Percentiles rank a stretch among this genome's conserved stretches.
phyloP scores from a whole-genome alignment of 2,888 invertebrate genomes.

The Formica aserva region DNA sequence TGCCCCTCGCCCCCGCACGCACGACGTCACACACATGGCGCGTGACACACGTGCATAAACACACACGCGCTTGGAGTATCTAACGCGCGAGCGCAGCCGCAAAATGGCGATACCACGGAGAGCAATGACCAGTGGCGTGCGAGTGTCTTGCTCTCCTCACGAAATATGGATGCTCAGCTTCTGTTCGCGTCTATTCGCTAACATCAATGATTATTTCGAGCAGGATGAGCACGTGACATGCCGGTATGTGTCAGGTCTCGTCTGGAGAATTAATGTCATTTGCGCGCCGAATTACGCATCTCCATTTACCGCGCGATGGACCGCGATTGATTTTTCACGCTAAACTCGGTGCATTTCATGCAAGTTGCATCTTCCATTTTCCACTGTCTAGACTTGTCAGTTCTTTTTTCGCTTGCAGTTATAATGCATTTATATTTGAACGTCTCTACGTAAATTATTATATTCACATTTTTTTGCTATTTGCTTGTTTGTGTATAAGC shows the following conservation, averaged over 20 bases:
- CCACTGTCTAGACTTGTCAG: slow-evolving; percentile 31
- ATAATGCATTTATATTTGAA: background rate
- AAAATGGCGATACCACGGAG: slow-evolving; percentile 57
- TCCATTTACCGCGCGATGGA: slow-evolving; percentile 45
- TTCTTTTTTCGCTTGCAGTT: slow-evolving; percentile 1
- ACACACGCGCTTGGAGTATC: slow-evolving; percentile 15
- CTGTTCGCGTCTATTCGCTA: slow-evolving; percentile 29
- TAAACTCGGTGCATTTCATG: slow-evolving; percentile 1
- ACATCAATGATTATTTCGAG: slow-evolving; percentile 41
- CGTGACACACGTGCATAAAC: slow-evolving; percentile 38
- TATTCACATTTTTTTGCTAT: background rate
- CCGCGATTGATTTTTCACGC: slow-evolving; percentile 49
- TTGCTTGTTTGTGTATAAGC: background rate
- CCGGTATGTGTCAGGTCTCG: slow-evolving; percentile 26
- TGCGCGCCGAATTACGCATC: slow-evolving; percentile 47
- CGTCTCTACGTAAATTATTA: background rate
- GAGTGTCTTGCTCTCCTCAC: slow-evolving; percentile 20
- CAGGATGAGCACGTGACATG: background rate
- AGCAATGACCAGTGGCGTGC: slow-evolving; percentile 58
- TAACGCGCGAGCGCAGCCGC: slow-evolving; percentile 25
- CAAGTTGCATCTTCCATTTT: slow-evolving; percentile 46
- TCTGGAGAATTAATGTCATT: slow-evolving; percentile 54
- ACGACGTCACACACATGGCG: background rate
- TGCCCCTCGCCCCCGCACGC: slow-evolving; percentile 48
- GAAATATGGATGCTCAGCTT: slow-evolving; percentile 34